These are phyloP conservation scores for Heliconius eleuchia DNA, from an alignment of 1,140 invertebrate species.

Conservation along the genomic window DNA sequence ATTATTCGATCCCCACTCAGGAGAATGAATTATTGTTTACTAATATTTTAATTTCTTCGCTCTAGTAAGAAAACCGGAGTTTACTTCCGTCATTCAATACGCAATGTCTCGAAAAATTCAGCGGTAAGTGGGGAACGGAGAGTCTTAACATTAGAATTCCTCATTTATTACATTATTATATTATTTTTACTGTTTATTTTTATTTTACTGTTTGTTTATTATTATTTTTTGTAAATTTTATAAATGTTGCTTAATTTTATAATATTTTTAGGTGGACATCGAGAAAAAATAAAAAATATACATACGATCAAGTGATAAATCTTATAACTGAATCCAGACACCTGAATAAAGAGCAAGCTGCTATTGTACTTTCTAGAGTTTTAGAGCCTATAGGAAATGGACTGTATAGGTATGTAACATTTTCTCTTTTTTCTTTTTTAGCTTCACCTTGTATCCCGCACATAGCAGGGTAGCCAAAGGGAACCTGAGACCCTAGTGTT, in stretches of 20 bases:
- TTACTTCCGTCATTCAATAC: background rate
- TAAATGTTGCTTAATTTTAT: too few relatives aligned
- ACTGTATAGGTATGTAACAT: slow-evolving; percentile 46
- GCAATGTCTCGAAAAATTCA: background rate
- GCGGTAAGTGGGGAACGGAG: background rate
- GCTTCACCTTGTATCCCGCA: too few relatives aligned
- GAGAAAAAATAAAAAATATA: slow-evolving; percentile 40
- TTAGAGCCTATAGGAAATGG: slow-evolving; percentile 49
- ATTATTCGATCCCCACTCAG: too few relatives aligned
- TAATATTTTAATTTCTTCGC: too few relatives aligned
- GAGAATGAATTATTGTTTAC: too few relatives aligned
- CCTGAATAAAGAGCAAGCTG: slow-evolving; percentile 73
- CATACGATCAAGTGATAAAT: slow-evolving; percentile 78
- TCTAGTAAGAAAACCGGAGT: background rate
- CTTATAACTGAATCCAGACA: slow-evolving; percentile 62
- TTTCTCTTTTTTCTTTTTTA: too few relatives aligned
- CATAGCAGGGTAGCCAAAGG: too few relatives aligned
- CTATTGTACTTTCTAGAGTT: slow-evolving; percentile 77
- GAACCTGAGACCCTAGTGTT: too few relatives aligned
- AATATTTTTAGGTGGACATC: slow-evolving; percentile 34
- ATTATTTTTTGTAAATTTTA: too few relatives aligned
- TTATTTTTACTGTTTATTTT: too few relatives aligned
- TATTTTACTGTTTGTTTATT: too few relatives aligned
- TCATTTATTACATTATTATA: too few relatives aligned
- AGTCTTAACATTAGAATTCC: background rate